Conservation (phyloP, 2,113 vertebrate species). For the Apodemus sylvaticus region DNA sequence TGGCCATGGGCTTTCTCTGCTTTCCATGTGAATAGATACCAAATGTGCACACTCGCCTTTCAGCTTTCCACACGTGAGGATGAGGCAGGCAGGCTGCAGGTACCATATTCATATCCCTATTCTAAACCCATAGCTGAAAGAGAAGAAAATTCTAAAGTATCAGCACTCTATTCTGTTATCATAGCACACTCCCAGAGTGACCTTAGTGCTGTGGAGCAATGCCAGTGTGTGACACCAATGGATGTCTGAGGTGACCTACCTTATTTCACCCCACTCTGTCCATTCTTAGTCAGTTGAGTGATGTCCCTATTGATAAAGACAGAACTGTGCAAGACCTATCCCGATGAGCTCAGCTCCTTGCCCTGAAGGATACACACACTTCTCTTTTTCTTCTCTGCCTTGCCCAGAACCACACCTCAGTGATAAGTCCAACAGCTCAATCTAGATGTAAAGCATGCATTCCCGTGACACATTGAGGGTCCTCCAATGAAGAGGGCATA, state of each 20-base stretch:
- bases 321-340: background rate
- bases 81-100: rapidly evolving
- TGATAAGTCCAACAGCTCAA: background rate
- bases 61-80: background rate
- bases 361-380: background rate
- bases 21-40: background rate
- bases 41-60: too few relatives aligned
- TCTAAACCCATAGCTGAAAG: background rate
- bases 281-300: background rate
- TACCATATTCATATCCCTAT: rapidly evolving
- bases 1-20: background rate
- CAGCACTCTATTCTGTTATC: too few relatives aligned
- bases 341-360: background rate
- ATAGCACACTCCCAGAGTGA: background rate
- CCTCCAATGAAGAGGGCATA: background rate
- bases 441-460: background rate
- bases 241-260: rapidly evolving
- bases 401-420: background rate
- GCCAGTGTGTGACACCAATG: background rate
- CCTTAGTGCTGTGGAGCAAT: background rate
- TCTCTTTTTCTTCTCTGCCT: background rate
- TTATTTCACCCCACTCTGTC: background rate
- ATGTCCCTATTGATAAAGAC: background rate
- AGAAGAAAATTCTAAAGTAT: background rate
- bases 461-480: background rate